A percentile compares a stretch with the other conserved stretches of the same genome.
These are phyloP conservation scores for Hexactinellida sp. DNA, from an alignment of 37 sponge, comb jelly and placozoan species.

Conservation along the genomic window DNA sequence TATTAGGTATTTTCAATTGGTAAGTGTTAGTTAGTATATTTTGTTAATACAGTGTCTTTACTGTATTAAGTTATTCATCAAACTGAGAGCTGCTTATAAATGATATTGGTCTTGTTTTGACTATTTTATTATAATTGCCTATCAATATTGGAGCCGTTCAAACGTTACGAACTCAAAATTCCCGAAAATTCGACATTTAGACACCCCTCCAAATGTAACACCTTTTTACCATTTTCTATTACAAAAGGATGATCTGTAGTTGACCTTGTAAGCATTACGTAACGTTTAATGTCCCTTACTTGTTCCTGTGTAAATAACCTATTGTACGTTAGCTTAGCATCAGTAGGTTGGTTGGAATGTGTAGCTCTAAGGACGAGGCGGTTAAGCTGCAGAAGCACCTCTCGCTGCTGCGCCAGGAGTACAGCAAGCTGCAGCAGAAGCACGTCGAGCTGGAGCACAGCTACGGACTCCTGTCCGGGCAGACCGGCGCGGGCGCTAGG, in stretches of 20 bases:
- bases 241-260: no score
- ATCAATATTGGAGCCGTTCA: no score
- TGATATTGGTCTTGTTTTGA: not conserved
- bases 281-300: no score
- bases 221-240: no score
- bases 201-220: no score
- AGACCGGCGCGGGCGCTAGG: slow-evolving; percentile 22
- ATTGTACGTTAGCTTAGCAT: no score
- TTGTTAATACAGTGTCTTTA: not conserved
- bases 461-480: slow-evolving; percentile 49
- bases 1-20: not conserved
- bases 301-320: no score
- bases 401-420: slow-evolving; percentile 72
- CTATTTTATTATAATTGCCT: not conserved
- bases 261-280: no score
- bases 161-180: no score
- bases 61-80: not conserved
- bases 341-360: no score
- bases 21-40: not conserved
- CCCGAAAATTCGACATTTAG: no score
- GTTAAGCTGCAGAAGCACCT: slow-evolving; percentile 77
- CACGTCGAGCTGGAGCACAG: slow-evolving; percentile 64
- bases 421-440: slow-evolving; percentile 69
- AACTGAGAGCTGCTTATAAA: not conserved
- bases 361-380: slow-evolving; percentile 31